phyloP scores from a whole-genome alignment of 1,140 invertebrate genomes.

The Matsumurasca onukii region DNA sequence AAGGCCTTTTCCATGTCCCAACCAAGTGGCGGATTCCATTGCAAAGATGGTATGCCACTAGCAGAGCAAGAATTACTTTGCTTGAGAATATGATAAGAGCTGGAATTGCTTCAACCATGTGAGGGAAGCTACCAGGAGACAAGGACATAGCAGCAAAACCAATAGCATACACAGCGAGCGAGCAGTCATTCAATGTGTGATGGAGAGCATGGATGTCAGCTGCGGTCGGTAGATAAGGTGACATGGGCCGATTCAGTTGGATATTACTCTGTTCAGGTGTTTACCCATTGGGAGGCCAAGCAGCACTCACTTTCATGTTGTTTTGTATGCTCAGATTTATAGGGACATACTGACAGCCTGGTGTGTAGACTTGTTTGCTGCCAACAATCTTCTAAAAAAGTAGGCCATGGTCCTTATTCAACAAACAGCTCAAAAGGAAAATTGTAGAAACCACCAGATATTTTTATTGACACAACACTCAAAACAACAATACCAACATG shows the following conservation, averaged over 20 bases:
- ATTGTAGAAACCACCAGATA: no score
- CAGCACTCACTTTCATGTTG: slow-evolving; percentile 40
- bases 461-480: no score
- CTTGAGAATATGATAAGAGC: slow-evolving; percentile 52
- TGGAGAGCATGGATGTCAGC: slow-evolving; percentile 73
- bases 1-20: slow-evolving; percentile 72
- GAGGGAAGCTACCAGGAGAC: slow-evolving; percentile 56
- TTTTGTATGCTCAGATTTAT: slow-evolving; percentile 22
- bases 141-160: slow-evolving; percentile 48
- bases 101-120: slow-evolving; percentile 57
- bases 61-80: slow-evolving; percentile 60
- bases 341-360: no score
- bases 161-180: slow-evolving; percentile 50
- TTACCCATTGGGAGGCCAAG: slow-evolving; percentile 48
- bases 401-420: no score
- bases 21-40: slow-evolving; percentile 73
- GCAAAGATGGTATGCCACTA: slow-evolving; percentile 63
- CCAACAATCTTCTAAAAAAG: no score
- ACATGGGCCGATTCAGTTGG: slow-evolving; percentile 71
- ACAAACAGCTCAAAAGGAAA: no score
- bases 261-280: slow-evolving; percentile 66
- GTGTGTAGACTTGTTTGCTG: no score
- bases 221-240: slow-evolving; percentile 84
- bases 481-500: no score
- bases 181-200: slow-evolving; percentile 76